Base-by-base conservation (phyloP, 1,140 invertebrate species). In the Luehdorfia chinensis region DNA sequence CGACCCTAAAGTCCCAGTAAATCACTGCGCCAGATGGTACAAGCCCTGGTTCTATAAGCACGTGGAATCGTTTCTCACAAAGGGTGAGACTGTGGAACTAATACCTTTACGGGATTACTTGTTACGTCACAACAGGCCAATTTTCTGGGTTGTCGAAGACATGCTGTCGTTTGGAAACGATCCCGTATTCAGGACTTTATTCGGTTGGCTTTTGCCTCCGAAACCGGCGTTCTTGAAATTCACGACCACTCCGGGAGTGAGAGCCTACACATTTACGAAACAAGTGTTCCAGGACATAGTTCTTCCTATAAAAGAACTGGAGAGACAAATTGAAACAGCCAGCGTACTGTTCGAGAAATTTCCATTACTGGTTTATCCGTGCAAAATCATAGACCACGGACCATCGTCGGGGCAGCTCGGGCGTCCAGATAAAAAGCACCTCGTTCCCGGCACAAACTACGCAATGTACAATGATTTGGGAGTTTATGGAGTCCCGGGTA, bases 31-130 rank as follows among this genome's bases (percentile, higher is more conserved):
- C 0, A 84, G 81, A 19, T 96, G 93, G 91, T 93, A 94, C 78
- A 96, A 96, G 63, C 94, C 94, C 0, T 96, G 94, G 94, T 96
- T 96, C 81, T 96, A 93, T 69, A 92, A 92, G 50, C 93, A 96
- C 63, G 94, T 95, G 0, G 88, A 94, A 62, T 77, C 72, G 0
- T 87, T 88, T 39, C 64, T 90, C 2, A 14, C 63, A 1, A 84
- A 75, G 53, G 80, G 81, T 1, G 78, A 85, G 66, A 52, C 61
- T 5, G 78, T 71, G 1, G 94, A 96, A 69, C 92, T 93, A 66
- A 94, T 96, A 59, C 95, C 95, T 0, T 59, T 96, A 1, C 76
- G 92, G 55, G 92, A 96, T 62, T 96, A 96, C 68, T 92, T 94
- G 59, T 91, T 95, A 55, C 86, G 95, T 36, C 94, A 96, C 58